phyloP scores from a whole-genome alignment of 1,140 invertebrate species.

The Ceratosolen solmsi region DNA sequence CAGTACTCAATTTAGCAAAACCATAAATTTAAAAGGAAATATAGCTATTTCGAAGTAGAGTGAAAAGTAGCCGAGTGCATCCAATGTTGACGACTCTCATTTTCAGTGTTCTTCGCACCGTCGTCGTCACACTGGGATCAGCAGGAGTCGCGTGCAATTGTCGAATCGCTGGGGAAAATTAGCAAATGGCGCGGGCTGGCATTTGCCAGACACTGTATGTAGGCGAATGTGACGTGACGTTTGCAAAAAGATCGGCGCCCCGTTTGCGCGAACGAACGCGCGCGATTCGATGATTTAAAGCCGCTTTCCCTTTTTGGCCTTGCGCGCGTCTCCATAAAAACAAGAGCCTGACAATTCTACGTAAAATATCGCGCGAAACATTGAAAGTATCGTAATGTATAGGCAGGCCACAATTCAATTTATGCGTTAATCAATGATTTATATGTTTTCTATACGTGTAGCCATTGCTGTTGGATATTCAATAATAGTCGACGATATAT shows the following conservation, averaged over 20 bases:
- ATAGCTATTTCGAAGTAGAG: not conserved
- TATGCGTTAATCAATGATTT: constrained; percentile 32
- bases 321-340: not conserved
- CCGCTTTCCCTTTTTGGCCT: constrained; percentile 34
- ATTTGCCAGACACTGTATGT: too few species aligned
- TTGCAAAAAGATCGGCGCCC: constrained; percentile 8
- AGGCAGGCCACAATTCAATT: not conserved
- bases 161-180: constrained; percentile 31
- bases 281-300: constrained; percentile 33
- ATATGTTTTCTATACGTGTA: not conserved
- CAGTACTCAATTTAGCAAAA: not conserved
- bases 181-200: not conserved
- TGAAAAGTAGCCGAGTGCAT: constrained; percentile 6
- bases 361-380: constrained; percentile 42
- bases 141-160: too few species aligned
- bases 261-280: not conserved
- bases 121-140: too few species aligned
- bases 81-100: constrained; percentile 39
- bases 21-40: constrained; percentile 27
- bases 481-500: not conserved
- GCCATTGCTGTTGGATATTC: not conserved
- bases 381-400: not conserved
- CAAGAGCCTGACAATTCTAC: constrained; percentile 22
- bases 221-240: not conserved
- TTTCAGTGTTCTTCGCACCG: not conserved